Evolutionary conservation across 2,113 vertebrate genomes (phyloP).

Genomic region (Anarhynchus alexandrinus): DNA sequence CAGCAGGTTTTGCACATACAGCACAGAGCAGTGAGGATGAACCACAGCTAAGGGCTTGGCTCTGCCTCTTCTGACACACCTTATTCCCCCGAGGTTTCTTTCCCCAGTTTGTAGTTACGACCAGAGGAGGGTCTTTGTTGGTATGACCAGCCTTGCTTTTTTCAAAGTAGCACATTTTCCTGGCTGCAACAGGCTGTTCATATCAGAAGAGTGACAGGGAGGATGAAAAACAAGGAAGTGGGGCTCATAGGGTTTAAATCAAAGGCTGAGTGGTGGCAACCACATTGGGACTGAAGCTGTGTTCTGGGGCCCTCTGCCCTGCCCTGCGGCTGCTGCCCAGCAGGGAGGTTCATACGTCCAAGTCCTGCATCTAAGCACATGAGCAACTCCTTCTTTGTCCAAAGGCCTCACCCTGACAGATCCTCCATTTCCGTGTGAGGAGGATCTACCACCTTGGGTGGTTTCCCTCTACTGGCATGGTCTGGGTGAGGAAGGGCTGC

Average conservation of each 20-base stretch:
- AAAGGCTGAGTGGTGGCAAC: neutral
- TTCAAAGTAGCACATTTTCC: neutral
- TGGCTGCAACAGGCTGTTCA: neutral
- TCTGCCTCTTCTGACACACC: neutral
- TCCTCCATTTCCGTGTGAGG: neutral
- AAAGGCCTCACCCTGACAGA: neutral
- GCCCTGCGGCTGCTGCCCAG: neutral
- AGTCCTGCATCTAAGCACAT: no score
- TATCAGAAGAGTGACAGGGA: neutral
- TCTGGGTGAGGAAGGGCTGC: neutral
- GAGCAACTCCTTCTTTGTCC: neutral
- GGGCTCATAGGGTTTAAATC: neutral
- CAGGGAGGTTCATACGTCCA: neutral
- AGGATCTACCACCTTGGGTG: neutral
- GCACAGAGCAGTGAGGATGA: neutral
- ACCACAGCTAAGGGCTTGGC: neutral
- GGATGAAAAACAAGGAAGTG: neutral
- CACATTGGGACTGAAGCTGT: neutral
- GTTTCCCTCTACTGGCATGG: neutral
- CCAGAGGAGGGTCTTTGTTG: fast-evolving
- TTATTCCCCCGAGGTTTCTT: fast-evolving
- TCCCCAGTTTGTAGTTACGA: no score
- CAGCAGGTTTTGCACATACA: fast-evolving
- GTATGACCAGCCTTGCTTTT: neutral
- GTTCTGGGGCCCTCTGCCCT: neutral